A percentile compares a stretch with the other conserved stretches of the same genome.
phyloP scores from a whole-genome alignment of 2,113 vertebrate genomes.

The Caracal caracal region DNA sequence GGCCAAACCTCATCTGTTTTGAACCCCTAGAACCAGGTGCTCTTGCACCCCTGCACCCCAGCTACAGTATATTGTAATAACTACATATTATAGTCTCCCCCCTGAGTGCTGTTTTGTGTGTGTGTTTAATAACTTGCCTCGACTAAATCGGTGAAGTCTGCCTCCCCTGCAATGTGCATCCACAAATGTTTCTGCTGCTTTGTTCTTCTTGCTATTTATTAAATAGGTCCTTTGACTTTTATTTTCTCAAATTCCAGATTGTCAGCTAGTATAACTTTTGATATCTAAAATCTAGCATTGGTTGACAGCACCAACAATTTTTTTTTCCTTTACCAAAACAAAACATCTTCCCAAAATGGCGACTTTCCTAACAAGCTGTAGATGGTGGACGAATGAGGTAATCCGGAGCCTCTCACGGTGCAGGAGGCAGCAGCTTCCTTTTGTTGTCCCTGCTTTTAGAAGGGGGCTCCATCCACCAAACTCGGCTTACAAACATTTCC shows the following conservation, averaged over 20 bases:
- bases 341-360: neutral
- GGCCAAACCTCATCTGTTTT: neutral
- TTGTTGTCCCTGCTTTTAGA: neutral
- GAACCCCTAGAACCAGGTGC: neutral
- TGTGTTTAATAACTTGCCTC: neutral
- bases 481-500: neutral
- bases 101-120: neutral
- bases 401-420: too few relatives aligned
- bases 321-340: slow-evolving; percentile 1
- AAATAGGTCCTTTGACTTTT: slow-evolving; percentile 9
- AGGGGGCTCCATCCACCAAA: neutral
- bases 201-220: neutral
- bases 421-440: neutral
- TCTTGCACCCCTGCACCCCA: neutral
- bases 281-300: neutral
- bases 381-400: neutral
- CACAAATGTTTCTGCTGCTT: neutral
- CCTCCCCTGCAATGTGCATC: neutral
- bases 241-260: slow-evolving; percentile 19
- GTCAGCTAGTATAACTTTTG: neutral
- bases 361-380: neutral
- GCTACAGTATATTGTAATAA: neutral
- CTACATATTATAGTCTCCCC: neutral
- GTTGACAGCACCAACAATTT: neutral
- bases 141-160: neutral